These are phyloP conservation scores for Colius striatus DNA, from an alignment of 2,113 vertebrate genomes.

Conservation along the genomic window DNA sequence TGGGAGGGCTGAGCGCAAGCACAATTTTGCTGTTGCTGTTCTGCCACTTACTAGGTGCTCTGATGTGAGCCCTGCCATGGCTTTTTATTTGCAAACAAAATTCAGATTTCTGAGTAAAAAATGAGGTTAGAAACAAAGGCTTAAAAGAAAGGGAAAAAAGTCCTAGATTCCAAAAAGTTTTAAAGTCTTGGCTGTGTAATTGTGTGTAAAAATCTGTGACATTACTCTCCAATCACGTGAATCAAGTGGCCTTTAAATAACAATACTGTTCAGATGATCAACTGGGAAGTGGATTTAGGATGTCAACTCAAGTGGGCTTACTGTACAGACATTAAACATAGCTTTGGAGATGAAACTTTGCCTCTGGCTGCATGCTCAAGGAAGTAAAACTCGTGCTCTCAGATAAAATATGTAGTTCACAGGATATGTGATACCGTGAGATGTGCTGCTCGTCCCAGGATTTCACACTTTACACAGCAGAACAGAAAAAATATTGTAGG, in stretches of 20 bases:
- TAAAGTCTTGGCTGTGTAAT: not conserved
- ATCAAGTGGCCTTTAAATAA: not conserved
- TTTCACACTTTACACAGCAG: not conserved
- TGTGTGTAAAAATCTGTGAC: not conserved
- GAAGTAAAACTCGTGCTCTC: not conserved
- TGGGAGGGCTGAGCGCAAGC: not conserved
- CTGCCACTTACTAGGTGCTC: not conserved
- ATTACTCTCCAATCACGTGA: not conserved
- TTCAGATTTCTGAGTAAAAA: not conserved
- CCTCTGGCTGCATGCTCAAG: not conserved
- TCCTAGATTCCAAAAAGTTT: not conserved
- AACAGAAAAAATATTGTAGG: not conserved
- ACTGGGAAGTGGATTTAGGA: not conserved
- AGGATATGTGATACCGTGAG: not conserved
- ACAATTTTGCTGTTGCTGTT: not conserved
- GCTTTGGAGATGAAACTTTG: slow-evolving; percentile 7
- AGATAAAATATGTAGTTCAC: not conserved
- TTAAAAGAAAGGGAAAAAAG: not conserved
- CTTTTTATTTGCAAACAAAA: not conserved
- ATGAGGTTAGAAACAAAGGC: not conserved
- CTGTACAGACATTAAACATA: not conserved
- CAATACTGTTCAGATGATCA: not conserved
- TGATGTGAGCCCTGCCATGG: not conserved
- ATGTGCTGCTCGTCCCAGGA: not conserved
- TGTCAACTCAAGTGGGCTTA: slow-evolving; percentile 16